Evolutionary conservation across 2,888 invertebrate genomes (phyloP).

Genomic region (Cecidostiba fungosa): DNA sequence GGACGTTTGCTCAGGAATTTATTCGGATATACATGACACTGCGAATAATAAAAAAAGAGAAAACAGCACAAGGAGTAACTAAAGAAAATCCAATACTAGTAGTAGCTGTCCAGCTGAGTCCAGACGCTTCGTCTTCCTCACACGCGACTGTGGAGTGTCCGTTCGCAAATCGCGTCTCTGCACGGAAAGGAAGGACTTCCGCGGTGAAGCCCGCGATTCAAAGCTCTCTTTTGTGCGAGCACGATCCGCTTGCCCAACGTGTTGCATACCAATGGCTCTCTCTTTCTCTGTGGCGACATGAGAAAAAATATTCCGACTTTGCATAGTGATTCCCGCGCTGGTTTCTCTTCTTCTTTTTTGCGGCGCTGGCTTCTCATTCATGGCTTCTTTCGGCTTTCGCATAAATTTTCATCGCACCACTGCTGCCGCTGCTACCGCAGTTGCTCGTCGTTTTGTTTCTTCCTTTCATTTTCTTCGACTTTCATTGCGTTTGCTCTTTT

Average conservation of each 20-base stretch:
- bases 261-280: slow-evolving; percentile 63
- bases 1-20: not conserved
- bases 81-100: not conserved
- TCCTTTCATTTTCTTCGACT: slow-evolving; percentile 38
- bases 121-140: slow-evolving; percentile 6
- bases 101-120: not conserved
- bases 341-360: slow-evolving; percentile 6
- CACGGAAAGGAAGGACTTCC: slow-evolving; percentile 5
- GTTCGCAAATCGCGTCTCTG: not conserved
- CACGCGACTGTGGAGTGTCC: not conserved
- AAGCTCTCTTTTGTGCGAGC: slow-evolving; percentile 58
- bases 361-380: slow-evolving; percentile 50
- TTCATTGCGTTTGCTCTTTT: slow-evolving; percentile 49
- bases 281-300: slow-evolving; percentile 25
- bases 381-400: slow-evolving; percentile 48
- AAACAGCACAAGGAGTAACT: not conserved
- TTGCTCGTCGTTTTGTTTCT: not conserved
- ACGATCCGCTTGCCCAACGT: slow-evolving; percentile 32
- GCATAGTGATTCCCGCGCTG: slow-evolving; percentile 52
- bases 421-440: not conserved
- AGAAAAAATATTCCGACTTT: slow-evolving; percentile 56
- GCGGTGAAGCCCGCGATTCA: slow-evolving; percentile 41
- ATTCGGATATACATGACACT: not conserved
- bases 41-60: slow-evolving; percentile 20
- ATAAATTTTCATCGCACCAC: slow-evolving; percentile 54